Evolutionary conservation across 2,797 vertebrate genomes (phyloP).

Genomic region (Micrastur ruficollis): DNA sequence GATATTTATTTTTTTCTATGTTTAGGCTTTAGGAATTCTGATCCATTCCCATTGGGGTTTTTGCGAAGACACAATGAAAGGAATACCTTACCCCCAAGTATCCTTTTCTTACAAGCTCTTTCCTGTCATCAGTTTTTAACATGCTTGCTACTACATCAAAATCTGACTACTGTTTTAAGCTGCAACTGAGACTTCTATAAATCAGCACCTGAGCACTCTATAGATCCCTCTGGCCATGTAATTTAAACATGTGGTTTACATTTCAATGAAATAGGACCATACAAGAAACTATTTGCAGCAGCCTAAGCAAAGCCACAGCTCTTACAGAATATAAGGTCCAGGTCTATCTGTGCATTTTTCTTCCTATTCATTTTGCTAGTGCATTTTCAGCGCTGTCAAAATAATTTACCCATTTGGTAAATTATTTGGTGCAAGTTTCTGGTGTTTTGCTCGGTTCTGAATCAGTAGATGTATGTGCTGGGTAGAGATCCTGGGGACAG

Average conservation of each 20-base stretch:
- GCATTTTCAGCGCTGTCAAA: not conserved
- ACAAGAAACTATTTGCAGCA: not conserved
- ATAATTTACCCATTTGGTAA: not conserved
- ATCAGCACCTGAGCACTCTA: not conserved
- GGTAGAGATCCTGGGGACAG: not conserved
- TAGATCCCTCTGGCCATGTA: not conserved
- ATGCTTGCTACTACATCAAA: not conserved
- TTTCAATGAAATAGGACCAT: not conserved
- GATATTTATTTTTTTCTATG: rapidly evolving
- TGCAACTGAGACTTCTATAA: not conserved
- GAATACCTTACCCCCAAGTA: not conserved
- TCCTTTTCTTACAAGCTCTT: not conserved
- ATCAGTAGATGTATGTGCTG: not conserved
- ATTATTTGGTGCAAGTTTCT: not conserved
- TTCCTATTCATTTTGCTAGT: not conserved
- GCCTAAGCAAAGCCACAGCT: not conserved
- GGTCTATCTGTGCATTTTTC: not conserved
- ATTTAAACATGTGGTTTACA: not conserved
- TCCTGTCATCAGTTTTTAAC: not conserved
- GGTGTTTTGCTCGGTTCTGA: not conserved
- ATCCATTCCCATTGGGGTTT: not conserved
- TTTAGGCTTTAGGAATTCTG: not conserved
- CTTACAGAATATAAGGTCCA: not conserved
- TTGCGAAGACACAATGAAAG: not conserved
- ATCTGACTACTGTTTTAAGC: not conserved